phyloP scores from a whole-genome alignment of 2,113 vertebrate genomes.

The Oncorhynchus mykiss region DNA sequence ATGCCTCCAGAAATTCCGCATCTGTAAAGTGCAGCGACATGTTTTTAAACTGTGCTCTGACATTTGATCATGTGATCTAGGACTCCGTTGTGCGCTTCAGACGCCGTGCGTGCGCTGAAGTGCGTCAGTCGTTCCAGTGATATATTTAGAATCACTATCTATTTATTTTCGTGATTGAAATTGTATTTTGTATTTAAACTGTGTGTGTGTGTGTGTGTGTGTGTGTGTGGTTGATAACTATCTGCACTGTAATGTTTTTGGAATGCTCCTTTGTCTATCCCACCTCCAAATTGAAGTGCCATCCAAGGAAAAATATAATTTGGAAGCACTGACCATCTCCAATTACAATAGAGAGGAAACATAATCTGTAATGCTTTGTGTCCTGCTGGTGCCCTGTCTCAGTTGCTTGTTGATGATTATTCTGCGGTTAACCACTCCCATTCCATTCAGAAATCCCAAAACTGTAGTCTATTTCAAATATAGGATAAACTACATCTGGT shows the following conservation, averaged over 20 bases:
- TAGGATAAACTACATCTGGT: too few species aligned
- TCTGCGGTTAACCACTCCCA: not conserved
- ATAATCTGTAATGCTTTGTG: not conserved
- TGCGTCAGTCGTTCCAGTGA: slow-evolving; percentile 13
- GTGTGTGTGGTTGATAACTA: not conserved
- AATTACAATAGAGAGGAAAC: not conserved
- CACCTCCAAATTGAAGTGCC: not conserved
- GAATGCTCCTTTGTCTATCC: not conserved
- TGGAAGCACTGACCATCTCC: not conserved
- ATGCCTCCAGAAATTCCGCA: slow-evolving; percentile 75
- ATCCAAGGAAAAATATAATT: not conserved
- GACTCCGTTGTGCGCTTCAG: not conserved
- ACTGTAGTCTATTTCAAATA: not conserved
- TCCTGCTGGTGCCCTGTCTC: not conserved
- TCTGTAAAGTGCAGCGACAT: slow-evolving; percentile 67
- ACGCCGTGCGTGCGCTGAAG: not conserved
- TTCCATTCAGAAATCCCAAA: not conserved
- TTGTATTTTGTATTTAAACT: not conserved
- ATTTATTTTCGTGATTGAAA: not conserved
- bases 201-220: not conserved
- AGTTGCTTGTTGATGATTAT: not conserved
- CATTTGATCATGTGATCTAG: slow-evolving; percentile 28
- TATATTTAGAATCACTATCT: not conserved
- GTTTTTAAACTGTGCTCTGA: slow-evolving; percentile 2
- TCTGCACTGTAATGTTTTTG: not conserved